Evolutionary conservation across 2,797 vertebrate species (phyloP), one percentile per base, ranked within the genome.

Genomic region (Oreortyx pictus): DNA sequence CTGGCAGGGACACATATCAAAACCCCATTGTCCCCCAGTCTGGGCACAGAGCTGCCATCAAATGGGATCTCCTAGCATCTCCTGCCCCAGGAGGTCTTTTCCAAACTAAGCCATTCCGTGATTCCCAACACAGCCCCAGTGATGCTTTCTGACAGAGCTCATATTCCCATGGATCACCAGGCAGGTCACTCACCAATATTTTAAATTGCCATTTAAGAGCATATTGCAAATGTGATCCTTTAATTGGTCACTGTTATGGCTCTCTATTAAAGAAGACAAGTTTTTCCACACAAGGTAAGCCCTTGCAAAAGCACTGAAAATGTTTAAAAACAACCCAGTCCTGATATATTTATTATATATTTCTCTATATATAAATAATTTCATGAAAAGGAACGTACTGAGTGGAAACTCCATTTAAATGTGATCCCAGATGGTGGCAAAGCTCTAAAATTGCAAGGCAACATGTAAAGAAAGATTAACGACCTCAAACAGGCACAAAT

Each of bases 381-480:
- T 75, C 92, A 84, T 46, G 87, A 96, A 94, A 96, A 92, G 90
- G 85, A 85, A 96, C 54, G 82, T 96, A 96, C 92, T 96, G 95
- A 97, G 96, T 97, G 96, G 96, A 96, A 97, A 96, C 96, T 96
- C 92, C 94, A 96, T 95, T 95, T 96, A 94, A 96, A 96, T 86
- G 95, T 82, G 95, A 94, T 96, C 95, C 95, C 96, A 97, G 96
- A 94, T 96, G 96, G 96, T 96, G 96, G 95, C 95, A 96, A 94
- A 94, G 93, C 95, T 96, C 95, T 96, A 92, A 92, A 96, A 96
- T 94, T 93, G 95, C 96, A 96, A 89, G 87, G 95, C 95, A 95
- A 96, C 95, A 96, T 96, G 95, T 95, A 95, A 89, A 96, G 95
- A 96, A 97, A 97, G 96, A 97, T 97, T 97, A 96, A 97, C 87